Conservation (phyloP, 2,113 vertebrate genomes). For the Cettia cetti region DNA sequence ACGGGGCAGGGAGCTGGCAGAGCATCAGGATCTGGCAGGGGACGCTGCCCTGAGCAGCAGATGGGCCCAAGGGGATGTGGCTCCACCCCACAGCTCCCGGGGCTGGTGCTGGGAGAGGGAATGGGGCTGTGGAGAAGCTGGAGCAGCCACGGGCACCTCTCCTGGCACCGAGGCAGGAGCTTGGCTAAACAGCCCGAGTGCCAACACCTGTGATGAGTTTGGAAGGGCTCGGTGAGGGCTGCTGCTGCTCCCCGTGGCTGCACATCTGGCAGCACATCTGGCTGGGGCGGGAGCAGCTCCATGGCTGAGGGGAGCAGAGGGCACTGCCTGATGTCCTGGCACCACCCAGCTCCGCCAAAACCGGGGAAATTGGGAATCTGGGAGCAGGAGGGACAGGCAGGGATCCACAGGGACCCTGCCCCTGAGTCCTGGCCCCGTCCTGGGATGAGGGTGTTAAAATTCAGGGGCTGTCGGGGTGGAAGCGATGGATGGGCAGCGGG, state of each 20-base stretch:
- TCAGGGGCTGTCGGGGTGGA: background rate
- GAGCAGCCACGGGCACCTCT: background rate
- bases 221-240: background rate
- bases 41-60: background rate
- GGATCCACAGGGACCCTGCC: background rate
- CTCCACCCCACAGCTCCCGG: background rate
- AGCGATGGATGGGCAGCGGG: background rate
- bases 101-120: accelerated
- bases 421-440: accelerated
- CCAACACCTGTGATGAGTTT: background rate
- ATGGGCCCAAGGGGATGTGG: background rate
- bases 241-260: accelerated
- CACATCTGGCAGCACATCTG: slow-evolving; percentile 27
- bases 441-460: background rate
- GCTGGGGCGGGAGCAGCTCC: background rate
- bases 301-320: background rate
- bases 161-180: background rate
- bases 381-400: background rate
- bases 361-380: background rate
- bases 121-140: background rate
- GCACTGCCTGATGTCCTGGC: background rate
- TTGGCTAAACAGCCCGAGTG: background rate
- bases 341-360: background rate
- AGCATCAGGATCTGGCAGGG: accelerated
- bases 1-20: background rate